Conservation (phyloP, 2,113 vertebrate species). For the Bagarius yarrelli region DNA sequence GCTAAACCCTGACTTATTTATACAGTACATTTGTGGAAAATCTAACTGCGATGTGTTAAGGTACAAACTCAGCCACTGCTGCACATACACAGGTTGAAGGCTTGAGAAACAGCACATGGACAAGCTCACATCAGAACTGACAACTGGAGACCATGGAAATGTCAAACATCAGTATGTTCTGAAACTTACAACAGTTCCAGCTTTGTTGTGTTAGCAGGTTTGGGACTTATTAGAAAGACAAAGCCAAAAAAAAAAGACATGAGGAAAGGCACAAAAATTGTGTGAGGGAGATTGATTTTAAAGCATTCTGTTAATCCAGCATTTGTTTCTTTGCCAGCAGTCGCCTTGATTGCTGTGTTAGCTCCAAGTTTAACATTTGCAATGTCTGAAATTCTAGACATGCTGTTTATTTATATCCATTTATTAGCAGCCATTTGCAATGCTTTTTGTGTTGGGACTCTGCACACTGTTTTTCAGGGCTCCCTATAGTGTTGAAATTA, state of each 20-base stretch:
- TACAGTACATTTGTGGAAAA: neutral
- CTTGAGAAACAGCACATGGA: slow-evolving; percentile 23
- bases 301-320: neutral
- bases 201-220: neutral
- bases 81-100: slow-evolving; percentile 5
- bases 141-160: slow-evolving; percentile 1
- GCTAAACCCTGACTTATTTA: neutral
- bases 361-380: neutral
- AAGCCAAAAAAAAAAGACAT: neutral
- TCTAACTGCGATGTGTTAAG: neutral
- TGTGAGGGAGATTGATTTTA: neutral
- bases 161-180: neutral
- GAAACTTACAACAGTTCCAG: slow-evolving; percentile 1
- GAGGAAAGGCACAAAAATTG: neutral
- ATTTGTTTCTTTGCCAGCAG: neutral
- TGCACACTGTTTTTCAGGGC: neutral
- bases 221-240: neutral
- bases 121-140: slow-evolving; percentile 10
- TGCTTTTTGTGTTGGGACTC: neutral
- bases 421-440: neutral
- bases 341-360: neutral
- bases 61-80: neutral
- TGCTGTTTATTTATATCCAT: neutral
- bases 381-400: neutral
- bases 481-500: neutral